These are phyloP conservation scores for Phortica magna DNA, from an alignment of 2,888 invertebrate species.

Conservation along the genomic window DNA sequence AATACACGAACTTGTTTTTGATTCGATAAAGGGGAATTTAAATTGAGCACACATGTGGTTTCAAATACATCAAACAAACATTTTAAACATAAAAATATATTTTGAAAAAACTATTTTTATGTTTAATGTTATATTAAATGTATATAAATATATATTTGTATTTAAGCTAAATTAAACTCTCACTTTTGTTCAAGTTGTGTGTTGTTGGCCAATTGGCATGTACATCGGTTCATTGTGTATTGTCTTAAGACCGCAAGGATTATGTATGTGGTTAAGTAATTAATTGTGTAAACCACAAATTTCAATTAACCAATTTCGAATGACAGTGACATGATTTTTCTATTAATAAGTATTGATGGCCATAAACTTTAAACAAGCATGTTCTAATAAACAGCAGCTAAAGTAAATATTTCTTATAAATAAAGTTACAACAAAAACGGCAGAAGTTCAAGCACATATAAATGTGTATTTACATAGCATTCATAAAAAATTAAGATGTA, in stretches of 20 bases:
- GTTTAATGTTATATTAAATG: too few relatives aligned
- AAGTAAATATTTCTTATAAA: background rate
- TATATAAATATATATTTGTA: too few relatives aligned
- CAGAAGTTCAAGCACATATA: background rate
- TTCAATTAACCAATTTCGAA: background rate
- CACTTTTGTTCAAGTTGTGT: background rate
- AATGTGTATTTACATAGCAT: background rate
- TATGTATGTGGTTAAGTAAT: background rate
- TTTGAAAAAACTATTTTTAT: background rate
- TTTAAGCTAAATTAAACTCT: too few relatives aligned
- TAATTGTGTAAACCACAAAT: background rate
- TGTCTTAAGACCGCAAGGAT: background rate
- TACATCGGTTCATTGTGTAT: background rate
- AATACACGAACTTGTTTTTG: background rate
- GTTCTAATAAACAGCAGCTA: background rate
- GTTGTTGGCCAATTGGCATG: background rate
- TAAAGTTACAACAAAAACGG: background rate
- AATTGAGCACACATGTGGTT: background rate
- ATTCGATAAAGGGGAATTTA: background rate
- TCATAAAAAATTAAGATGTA: slow-evolving; percentile 20
- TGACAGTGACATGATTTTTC: slow-evolving; percentile 13
- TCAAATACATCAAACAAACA: background rate
- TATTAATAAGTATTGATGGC: background rate
- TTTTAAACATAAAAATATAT: too few relatives aligned
- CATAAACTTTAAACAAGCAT: background rate